Percentiles rank a stretch among this genome's conserved stretches.
phyloP scores from a whole-genome alignment of 2,888 invertebrate genomes.

The Caenorhabditis parvicauda region DNA sequence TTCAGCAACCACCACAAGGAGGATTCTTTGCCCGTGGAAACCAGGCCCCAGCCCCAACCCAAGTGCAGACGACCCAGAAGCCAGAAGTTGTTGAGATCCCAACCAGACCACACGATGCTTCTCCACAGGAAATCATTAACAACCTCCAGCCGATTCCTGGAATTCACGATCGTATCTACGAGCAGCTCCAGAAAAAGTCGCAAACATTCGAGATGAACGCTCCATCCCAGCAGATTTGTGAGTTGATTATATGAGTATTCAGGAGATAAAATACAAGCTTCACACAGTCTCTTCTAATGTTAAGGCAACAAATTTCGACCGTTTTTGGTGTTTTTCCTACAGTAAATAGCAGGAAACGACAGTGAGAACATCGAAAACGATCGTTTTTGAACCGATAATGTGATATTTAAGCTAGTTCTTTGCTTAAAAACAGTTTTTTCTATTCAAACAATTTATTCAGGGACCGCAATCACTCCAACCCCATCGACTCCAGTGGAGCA shows the following conservation, averaged over 20 bases:
- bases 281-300: too few relatives aligned
- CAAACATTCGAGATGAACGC: conserved; percentile 37
- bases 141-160: conserved; percentile 18
- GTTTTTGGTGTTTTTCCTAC: too few relatives aligned
- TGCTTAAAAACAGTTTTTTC: neutral
- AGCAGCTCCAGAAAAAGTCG: conserved; percentile 35
- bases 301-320: too few relatives aligned
- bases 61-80: too few relatives aligned
- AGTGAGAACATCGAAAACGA: too few relatives aligned
- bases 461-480: conserved; percentile 38
- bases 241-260: neutral
- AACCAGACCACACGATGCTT: conserved; percentile 5
- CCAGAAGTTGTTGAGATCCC: neutral
- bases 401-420: too few relatives aligned
- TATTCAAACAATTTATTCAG: neutral
- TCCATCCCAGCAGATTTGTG: conserved; percentile 33
- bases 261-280: neutral
- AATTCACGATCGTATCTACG: conserved; percentile 37
- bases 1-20: too few relatives aligned
- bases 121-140: conserved; percentile 14
- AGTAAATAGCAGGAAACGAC: too few relatives aligned
- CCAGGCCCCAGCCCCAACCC: too few relatives aligned
- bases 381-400: too few relatives aligned
- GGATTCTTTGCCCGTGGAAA: too few relatives aligned
- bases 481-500: conserved; percentile 9